Conservation (phyloP, 2,113 vertebrate genomes). For the Rhinolophus sinicus region DNA sequence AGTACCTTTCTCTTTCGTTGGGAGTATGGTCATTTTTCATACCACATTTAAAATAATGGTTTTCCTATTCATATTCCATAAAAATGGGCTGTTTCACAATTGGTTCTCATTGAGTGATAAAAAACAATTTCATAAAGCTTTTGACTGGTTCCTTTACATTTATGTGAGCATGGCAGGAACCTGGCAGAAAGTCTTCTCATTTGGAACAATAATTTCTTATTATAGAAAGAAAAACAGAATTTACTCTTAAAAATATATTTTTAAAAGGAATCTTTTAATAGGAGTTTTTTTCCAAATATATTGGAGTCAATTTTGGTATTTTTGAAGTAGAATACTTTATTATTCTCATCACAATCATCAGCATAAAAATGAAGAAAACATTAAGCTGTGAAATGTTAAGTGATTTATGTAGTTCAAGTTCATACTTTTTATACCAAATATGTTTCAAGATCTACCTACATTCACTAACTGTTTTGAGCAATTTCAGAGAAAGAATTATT, state of each 20-base stretch:
- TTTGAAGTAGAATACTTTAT: constrained; percentile 40
- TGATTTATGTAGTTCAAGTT: not conserved
- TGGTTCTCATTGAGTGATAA: not conserved
- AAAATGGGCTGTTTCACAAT: not conserved
- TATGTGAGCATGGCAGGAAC: not conserved
- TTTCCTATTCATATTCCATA: not conserved
- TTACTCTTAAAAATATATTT: not conserved
- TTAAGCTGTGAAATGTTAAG: constrained; percentile 6
- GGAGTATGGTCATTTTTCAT: not conserved
- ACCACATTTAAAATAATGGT: not conserved
- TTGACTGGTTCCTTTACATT: not conserved
- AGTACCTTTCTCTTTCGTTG: not conserved
- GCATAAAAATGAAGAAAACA: not conserved
- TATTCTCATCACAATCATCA: not conserved
- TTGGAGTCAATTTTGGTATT: not conserved
- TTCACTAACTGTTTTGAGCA: not conserved
- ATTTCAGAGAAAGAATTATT: not conserved
- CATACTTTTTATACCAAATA: not conserved
- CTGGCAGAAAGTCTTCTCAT: not conserved
- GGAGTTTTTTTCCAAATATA: not conserved
- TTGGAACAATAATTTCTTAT: constrained; percentile 37
- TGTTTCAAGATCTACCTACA: not conserved
- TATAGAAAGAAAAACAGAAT: not conserved
- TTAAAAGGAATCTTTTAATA: not conserved
- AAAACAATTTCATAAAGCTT: constrained; percentile 52